Evolutionary conservation across 2,113 vertebrate genomes (phyloP).

Genomic region (Brachyhypopomus occidentalis): DNA sequence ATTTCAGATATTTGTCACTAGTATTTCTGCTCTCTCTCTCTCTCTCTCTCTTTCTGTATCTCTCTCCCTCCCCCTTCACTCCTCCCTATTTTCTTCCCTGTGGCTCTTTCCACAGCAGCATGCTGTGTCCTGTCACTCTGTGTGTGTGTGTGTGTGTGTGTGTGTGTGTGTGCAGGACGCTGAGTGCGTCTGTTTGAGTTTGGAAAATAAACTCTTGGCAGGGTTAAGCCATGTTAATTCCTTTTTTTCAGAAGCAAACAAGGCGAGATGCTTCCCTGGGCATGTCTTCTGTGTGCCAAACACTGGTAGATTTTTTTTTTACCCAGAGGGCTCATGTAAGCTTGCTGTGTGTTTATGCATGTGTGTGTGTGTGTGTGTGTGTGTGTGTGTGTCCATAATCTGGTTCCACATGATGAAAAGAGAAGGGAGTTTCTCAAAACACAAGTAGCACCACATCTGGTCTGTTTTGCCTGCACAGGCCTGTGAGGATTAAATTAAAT

Average conservation of each 20-base stretch:
- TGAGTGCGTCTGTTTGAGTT: conserved; percentile 39
- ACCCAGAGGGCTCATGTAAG: conserved; percentile 18
- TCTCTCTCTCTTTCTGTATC: conserved; percentile 1
- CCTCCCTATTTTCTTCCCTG: conserved; percentile 43
- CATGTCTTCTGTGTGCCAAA: background rate
- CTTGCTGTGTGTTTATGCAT: conserved; percentile 14
- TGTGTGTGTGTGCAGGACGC: conserved; percentile 17
- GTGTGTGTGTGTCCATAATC: conserved; percentile 4
- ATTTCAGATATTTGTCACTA: conserved; percentile 66
- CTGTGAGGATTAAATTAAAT: background rate
- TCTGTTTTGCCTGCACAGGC: conserved; percentile 35
- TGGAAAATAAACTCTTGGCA: conserved; percentile 46
- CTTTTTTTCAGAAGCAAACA: conserved; percentile 20
- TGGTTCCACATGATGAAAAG: background rate
- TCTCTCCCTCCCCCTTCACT: conserved; percentile 14
- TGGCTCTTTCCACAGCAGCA: conserved; percentile 57
- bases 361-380: conserved; percentile 14
- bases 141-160: conserved; percentile 38
- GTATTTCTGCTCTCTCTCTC: conserved; percentile 23
- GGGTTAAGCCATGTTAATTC: conserved; percentile 12
- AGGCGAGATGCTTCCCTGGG: background rate
- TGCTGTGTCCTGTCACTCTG: conserved; percentile 71
- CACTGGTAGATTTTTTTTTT: background rate
- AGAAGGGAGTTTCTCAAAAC: conserved; percentile 4
- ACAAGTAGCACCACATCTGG: conserved; percentile 29